A percentile compares a stretch with the other conserved stretches of the same genome.
Evolutionary conservation across 2,113 vertebrate genomes (phyloP).

Genomic region (Pseudopipra pipra): DNA sequence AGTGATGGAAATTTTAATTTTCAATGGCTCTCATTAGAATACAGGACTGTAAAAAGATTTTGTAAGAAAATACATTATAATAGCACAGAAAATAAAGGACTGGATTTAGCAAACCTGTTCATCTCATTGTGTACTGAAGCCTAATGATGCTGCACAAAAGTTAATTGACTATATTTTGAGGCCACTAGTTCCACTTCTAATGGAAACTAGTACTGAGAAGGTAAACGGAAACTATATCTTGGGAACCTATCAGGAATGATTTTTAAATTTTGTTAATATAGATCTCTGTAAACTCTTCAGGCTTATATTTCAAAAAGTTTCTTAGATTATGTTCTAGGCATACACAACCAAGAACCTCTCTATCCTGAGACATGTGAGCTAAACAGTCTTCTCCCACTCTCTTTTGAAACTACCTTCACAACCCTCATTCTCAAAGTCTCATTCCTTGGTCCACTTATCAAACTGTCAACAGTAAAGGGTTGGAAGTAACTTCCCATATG

Average conservation of each 20-base stretch:
- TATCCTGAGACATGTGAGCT: neutral
- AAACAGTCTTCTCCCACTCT: neutral
- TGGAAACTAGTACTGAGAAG: neutral
- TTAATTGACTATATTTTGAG: neutral
- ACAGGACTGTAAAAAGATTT: neutral
- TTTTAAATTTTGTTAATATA: neutral
- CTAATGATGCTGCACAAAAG: neutral
- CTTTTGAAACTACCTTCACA: neutral
- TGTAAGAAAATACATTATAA: constrained; percentile 16
- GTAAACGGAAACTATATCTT: neutral
- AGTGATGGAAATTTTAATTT: constrained; percentile 41
- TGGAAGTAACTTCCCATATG: neutral
- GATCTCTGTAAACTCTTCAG: neutral
- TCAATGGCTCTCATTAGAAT: neutral
- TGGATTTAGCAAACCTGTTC: neutral
- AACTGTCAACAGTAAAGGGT: neutral
- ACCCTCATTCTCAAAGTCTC: neutral
- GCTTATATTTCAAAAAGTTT: neutral
- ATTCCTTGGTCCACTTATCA: neutral
- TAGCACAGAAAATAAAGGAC: neutral
- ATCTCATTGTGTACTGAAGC: neutral
- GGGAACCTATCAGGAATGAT: neutral
- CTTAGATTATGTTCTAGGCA: neutral
- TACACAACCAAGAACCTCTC: neutral
- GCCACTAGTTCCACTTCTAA: neutral